Base-by-base conservation (phyloP, 2,113 vertebrate genomes). In the Chlamydotis undulata region DNA sequence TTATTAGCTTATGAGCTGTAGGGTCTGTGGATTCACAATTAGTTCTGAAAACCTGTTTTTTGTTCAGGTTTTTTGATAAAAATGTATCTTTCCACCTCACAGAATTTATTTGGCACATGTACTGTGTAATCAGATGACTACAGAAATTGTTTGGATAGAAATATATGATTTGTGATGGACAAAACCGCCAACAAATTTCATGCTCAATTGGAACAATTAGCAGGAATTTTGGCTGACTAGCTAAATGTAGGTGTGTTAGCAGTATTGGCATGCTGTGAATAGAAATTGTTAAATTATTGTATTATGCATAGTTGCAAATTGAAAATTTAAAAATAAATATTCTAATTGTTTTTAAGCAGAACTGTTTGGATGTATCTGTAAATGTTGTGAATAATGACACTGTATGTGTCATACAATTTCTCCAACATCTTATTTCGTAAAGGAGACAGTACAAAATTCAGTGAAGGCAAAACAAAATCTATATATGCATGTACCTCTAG, bases 141-240 rank as follows among this genome's bases (percentile, higher is more conserved):
- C 6, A 92, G 73, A 97, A 95, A 74, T 87, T 91, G 57, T 76
- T 75, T 87, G 77, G 89, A 77, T 94, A 39, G 75, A 94, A 97
- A 94, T 81, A 69, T 24, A 50, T 79, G 14, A 95, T 93, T 97
- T 80, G 83, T 68, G 86, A 93, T 80, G 89, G 97, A 96, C 73
- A 77, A 90, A 97, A 96, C 93, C 97, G 90, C 97, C 92, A 95
- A 79, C 94, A 79, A 83, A 97, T 98, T 97, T 98, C 94, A 97
- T 95, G 96, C 93, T 96, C 63, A 70, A 91, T 95, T 97, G 88
- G 75, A 94, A 92, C 85, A 83, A 94, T 90, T 83, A 97, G 81
- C 91, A 87, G 70, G 39, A 89, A 87, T 79, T 97, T 94, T 96
- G 94, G 89, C 84, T 95, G 83, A 75, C 79, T 91, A 90, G 79